Conservation (phyloP, 2,113 vertebrate species). For the Catharus bicknelli region DNA sequence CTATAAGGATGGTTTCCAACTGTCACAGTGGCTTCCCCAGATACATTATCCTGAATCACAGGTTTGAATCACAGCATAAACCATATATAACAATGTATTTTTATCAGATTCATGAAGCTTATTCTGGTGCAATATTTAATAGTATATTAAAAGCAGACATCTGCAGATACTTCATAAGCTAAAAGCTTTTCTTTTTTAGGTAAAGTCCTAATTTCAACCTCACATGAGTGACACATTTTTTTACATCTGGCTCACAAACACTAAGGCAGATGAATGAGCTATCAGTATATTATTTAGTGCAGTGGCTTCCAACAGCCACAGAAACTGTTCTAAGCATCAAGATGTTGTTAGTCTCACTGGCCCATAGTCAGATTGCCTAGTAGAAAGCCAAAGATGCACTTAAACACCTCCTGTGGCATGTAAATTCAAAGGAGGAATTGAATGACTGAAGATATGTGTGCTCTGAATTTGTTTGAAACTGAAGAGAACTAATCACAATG, state of each 20-base stretch:
- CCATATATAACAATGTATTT: background rate
- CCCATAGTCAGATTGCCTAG: background rate
- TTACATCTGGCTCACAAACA: background rate
- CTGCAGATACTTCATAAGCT: background rate
- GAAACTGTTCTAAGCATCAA: background rate
- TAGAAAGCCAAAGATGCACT: background rate
- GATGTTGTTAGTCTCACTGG: background rate
- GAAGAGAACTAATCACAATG: background rate
- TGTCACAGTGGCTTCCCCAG: background rate
- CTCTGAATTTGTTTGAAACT: background rate
- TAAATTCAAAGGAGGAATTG: background rate
- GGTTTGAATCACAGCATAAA: background rate
- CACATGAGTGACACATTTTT: background rate
- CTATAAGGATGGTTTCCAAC: background rate
- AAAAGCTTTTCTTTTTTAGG: background rate
- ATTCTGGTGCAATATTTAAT: background rate
- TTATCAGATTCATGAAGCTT: background rate
- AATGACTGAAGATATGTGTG: background rate
- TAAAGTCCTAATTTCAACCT: background rate
- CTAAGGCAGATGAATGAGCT: background rate
- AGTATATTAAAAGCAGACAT: background rate
- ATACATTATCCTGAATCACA: background rate
- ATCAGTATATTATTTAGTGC: background rate
- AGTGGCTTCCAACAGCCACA: background rate
- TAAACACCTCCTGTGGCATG: background rate